phyloP scores from a whole-genome alignment of 2,797 vertebrate genomes.

The Distichodus sexfasciatus region DNA sequence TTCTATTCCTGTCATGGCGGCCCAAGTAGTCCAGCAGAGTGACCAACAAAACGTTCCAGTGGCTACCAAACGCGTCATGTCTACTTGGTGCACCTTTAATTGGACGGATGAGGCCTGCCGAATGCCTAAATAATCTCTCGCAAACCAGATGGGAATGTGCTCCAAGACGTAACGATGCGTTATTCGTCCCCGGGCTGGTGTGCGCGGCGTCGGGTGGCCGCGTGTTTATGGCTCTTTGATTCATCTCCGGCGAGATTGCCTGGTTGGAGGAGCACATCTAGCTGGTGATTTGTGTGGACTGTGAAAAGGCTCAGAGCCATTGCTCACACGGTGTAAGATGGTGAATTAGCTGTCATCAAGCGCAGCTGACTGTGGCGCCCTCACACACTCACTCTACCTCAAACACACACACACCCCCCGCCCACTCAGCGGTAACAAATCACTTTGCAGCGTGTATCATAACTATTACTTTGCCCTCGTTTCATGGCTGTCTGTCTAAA shows the following conservation, averaged over 20 bases:
- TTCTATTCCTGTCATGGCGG: neutral
- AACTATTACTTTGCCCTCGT: conserved; percentile 37
- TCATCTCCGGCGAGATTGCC: conserved; percentile 33
- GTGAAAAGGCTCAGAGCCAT: conserved; percentile 27
- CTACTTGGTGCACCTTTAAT: conserved; percentile 6
- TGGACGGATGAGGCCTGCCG: neutral
- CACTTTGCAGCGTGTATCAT: conserved; percentile 40
- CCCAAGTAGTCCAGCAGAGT: neutral
- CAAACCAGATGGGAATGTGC: neutral
- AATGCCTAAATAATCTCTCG: conserved; percentile 21
- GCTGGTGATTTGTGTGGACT: conserved; percentile 39
- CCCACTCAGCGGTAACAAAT: conserved; percentile 39
- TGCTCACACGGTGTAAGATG: conserved; percentile 20
- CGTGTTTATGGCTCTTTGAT: conserved; percentile 26
- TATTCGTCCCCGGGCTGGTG: conserved; percentile 3
- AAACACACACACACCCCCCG: neutral
- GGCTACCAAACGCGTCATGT: neutral
- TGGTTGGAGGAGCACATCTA: conserved; percentile 9
- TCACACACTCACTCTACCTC: neutral
- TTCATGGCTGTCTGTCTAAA: conserved; percentile 27
- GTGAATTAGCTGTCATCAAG: conserved; percentile 52
- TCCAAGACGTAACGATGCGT: conserved; percentile 2
- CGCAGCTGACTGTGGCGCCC: conserved; percentile 41
- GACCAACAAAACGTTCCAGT: too few relatives aligned
- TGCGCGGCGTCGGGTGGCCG: neutral